Conservation (phyloP, 2,113 vertebrate species). For the Hyaena hyaena region DNA sequence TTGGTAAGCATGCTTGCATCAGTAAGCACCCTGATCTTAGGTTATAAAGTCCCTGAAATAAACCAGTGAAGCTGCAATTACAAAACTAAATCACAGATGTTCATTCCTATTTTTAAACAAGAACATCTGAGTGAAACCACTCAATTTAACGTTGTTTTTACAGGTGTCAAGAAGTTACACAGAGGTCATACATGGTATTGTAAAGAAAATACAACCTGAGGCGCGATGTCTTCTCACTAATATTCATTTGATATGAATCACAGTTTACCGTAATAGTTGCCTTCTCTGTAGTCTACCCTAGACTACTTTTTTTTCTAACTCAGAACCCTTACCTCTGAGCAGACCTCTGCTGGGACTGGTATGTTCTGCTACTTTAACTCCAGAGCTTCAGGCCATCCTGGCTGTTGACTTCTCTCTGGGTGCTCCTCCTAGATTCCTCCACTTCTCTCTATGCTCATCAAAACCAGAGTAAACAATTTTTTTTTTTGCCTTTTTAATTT, state of each 20-base stretch:
- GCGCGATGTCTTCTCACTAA: not conserved
- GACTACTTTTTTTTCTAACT: not conserved
- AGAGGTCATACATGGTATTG: not conserved
- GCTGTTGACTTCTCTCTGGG: not conserved
- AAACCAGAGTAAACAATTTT: not conserved
- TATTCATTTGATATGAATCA: not conserved
- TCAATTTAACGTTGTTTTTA: not conserved
- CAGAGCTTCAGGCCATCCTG: constrained; percentile 26
- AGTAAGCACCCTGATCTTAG: not conserved
- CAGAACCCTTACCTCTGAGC: constrained; percentile 51
- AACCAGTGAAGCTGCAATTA: not conserved
- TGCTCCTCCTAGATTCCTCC: constrained; percentile 15
- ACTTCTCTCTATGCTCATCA: not conserved
- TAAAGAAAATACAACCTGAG: not conserved
- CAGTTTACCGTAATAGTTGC: constrained; percentile 24
- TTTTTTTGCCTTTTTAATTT: not conserved
- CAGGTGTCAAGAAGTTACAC: not conserved
- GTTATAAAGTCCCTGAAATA: not conserved
- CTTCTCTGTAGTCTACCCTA: constrained; percentile 32
- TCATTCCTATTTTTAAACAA: constrained; percentile 23
- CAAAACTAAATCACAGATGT: not conserved
- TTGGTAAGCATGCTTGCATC: not conserved
- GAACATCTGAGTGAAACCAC: not conserved
- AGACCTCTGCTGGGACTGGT: not conserved
- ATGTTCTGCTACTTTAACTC: not conserved